These are phyloP conservation scores for Pyrocoelia pectoralis DNA, from an alignment of 2,888 invertebrate species.

Conservation along the genomic window DNA sequence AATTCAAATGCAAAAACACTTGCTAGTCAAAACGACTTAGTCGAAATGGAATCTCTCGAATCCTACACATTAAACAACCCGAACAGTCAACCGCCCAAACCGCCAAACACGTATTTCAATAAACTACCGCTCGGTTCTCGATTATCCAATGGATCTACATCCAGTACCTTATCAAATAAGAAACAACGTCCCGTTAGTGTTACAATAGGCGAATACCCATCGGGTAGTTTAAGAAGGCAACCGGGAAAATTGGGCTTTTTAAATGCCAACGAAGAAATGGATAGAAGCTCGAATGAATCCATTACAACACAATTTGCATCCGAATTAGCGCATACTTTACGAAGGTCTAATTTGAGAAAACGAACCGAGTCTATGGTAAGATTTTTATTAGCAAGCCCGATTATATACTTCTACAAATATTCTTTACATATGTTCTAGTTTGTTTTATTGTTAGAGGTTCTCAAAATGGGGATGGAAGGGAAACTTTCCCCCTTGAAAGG, in stretches of 20 bases:
- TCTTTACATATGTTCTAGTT: no score
- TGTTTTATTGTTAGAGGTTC: no score
- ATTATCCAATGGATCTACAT: constrained; percentile 48
- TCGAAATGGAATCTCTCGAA: constrained; percentile 79
- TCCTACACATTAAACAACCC: constrained; percentile 76
- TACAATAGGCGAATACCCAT: constrained; percentile 74
- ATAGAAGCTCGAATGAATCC: constrained; percentile 55
- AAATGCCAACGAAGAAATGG: constrained; percentile 56
- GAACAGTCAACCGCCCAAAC: constrained; percentile 67
- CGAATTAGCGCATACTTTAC: constrained; percentile 77
- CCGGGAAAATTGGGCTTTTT: constrained; percentile 79
- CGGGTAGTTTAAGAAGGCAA: constrained; percentile 65
- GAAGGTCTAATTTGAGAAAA: constrained; percentile 78
- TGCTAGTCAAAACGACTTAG: constrained; percentile 62
- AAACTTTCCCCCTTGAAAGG: no score
- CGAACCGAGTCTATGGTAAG: constrained; percentile 73
- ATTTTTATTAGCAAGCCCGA: background rate
- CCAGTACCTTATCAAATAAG: constrained; percentile 59
- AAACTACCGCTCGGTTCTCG: constrained; percentile 45
- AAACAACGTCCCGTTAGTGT: constrained; percentile 71
- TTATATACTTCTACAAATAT: no score
- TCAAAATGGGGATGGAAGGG: no score
- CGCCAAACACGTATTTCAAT: constrained; percentile 75
- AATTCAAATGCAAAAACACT: constrained; percentile 50
- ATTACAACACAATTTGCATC: constrained; percentile 74